These are phyloP conservation scores for Pyrocoelia pectoralis DNA, from an alignment of 2,888 invertebrate genomes.

Conservation along the genomic window DNA sequence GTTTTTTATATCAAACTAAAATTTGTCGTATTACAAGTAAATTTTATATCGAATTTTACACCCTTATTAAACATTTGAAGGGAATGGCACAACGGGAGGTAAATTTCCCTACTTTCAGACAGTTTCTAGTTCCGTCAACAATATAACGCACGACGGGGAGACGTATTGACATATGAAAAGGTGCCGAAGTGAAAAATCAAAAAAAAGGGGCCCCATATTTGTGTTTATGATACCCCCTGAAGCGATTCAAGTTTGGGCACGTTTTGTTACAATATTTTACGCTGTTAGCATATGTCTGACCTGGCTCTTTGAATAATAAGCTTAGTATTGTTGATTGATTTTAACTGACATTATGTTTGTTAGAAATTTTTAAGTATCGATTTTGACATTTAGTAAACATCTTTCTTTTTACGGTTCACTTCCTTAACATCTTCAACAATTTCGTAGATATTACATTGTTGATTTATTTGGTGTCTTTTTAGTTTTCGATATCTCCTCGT, in stretches of 20 bases:
- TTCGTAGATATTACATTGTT: neutral
- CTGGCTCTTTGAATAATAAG: constrained; percentile 53
- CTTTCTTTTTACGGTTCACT: constrained; percentile 8
- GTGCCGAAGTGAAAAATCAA: constrained; percentile 60
- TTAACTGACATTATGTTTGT: constrained; percentile 44
- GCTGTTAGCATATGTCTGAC: constrained; percentile 53
- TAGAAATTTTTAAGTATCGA: constrained; percentile 15
- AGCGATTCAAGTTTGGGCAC: constrained; percentile 57
- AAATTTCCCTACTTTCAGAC: constrained; percentile 42
- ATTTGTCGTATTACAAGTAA: neutral
- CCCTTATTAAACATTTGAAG: constrained; percentile 52
- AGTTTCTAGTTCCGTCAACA: constrained; percentile 45
- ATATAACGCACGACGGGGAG: constrained; percentile 50
- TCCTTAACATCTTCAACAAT: neutral
- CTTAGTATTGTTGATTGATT: constrained; percentile 41
- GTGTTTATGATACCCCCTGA: constrained; percentile 58
- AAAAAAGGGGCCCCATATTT: constrained; percentile 55
- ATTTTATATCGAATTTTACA: constrained; percentile 27
- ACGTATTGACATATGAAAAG: constrained; percentile 56
- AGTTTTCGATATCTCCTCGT: too few species aligned
- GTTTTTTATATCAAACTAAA: neutral
- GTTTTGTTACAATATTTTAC: constrained; percentile 57
- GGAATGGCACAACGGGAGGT: constrained; percentile 45
- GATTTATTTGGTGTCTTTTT: too few species aligned
- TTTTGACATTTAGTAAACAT: constrained; percentile 18